phyloP scores from a whole-genome alignment of 1,140 invertebrate species.

The Conus ventricosus region DNA sequence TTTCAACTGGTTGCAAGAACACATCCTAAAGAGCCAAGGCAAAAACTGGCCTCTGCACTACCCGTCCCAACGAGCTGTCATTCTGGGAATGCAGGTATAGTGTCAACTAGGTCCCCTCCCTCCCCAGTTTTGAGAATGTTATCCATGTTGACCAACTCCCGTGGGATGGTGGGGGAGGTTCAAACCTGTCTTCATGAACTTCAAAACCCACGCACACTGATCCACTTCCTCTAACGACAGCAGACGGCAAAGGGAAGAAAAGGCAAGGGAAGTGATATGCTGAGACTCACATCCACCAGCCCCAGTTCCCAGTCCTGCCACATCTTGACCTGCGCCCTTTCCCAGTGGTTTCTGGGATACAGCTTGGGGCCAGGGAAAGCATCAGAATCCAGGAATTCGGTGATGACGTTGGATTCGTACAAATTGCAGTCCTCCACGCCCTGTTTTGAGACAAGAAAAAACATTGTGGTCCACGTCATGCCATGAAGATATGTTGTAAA shows the following conservation, averaged over 20 bases:
- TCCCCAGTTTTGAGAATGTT: too few relatives aligned
- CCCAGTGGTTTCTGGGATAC: constrained; percentile 31
- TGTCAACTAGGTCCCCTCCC: too few relatives aligned
- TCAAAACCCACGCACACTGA: background rate
- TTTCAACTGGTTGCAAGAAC: too few relatives aligned
- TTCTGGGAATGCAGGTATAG: too few relatives aligned
- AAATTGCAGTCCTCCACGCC: constrained; percentile 11
- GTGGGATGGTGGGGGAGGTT: background rate
- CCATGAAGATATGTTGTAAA: background rate
- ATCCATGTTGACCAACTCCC: background rate
- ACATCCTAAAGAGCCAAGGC: too few relatives aligned
- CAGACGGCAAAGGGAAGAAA: background rate
- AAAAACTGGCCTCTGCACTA: too few relatives aligned
- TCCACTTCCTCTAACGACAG: background rate
- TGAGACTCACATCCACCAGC: constrained; percentile 32
- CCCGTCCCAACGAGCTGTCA: too few relatives aligned
- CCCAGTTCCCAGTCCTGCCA: constrained; percentile 45
- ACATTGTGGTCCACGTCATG: background rate
- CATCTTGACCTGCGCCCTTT: constrained; percentile 31
- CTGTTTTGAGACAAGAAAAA: background rate
- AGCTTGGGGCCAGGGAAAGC: constrained; percentile 32
- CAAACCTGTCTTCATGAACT: background rate
- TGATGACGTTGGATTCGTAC: constrained; percentile 45
- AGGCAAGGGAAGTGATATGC: background rate
- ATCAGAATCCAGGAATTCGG: constrained; percentile 33